Conservation (phyloP, 2,113 vertebrate genomes). For the Caranx melampygus region DNA sequence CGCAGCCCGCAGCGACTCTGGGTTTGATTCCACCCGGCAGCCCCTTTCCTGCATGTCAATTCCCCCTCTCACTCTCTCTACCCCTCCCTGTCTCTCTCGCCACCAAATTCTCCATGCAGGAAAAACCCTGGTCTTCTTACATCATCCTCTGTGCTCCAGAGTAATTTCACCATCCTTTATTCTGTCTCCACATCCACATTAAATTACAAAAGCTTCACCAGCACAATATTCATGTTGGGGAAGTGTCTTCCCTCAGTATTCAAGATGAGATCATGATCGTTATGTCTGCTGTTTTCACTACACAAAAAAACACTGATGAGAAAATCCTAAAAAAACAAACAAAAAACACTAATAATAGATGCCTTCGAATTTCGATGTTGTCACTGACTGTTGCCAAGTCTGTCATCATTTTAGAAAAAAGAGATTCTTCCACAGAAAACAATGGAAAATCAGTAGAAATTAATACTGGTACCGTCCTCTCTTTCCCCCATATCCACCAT, state of each 20-base stretch:
- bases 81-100: no score
- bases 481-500: slow-evolving; percentile 71
- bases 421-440: neutral
- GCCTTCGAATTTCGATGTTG: neutral
- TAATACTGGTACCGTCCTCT: slow-evolving; percentile 72
- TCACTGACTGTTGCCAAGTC: neutral
- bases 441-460: neutral
- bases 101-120: no score
- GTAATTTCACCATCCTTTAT: neutral
- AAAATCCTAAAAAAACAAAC: neutral
- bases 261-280: neutral
- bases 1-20: no score
- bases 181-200: neutral
- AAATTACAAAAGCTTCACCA: no score
- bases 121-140: no score
- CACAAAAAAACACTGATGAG: neutral
- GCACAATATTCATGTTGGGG: no score
- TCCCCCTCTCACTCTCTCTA: no score
- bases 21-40: no score
- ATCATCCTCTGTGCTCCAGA: no score
- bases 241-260: no score
- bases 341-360: slow-evolving; percentile 3
- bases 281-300: neutral
- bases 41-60: no score
- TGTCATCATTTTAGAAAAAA: neutral